Conservation (phyloP, 2,888 invertebrate species). For the Psococerastis gibbosa region DNA sequence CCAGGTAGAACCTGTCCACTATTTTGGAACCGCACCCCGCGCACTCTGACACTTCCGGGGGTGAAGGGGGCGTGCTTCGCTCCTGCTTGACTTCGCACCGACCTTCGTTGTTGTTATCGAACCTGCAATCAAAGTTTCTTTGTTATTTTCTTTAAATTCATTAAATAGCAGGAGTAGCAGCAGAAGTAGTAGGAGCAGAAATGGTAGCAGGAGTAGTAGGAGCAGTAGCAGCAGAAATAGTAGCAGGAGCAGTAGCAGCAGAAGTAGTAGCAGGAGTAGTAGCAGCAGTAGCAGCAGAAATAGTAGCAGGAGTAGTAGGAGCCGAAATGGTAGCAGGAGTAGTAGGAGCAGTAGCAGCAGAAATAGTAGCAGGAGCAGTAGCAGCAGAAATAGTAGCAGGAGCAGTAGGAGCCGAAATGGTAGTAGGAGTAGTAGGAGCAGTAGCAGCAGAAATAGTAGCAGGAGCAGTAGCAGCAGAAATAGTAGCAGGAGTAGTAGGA, state of each 20-base stretch:
- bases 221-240: neutral
- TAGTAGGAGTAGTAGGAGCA: neutral
- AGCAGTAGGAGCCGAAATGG: neutral
- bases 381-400: neutral
- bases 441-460: neutral
- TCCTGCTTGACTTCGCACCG: conserved; percentile 11
- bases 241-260: neutral
- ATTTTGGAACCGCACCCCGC: conserved; percentile 79
- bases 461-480: neutral
- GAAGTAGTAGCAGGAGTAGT: neutral
- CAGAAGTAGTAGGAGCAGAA: neutral
- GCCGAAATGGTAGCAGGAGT: neutral
- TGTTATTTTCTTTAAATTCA: too few species aligned
- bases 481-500: neutral
- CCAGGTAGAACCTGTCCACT: conserved; percentile 75
- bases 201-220: neutral
- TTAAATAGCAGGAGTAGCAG: neutral
- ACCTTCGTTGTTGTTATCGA: conserved; percentile 7
- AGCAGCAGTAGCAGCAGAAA: neutral
- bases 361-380: neutral
- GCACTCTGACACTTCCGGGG: conserved; percentile 34
- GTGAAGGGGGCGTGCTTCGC: conserved; percentile 28
- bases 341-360: neutral
- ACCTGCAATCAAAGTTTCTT: too few species aligned
- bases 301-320: neutral